Base-by-base conservation (phyloP, 37 sponge, comb jelly and placozoan genomes). In the Bolinopsis microptera region DNA sequence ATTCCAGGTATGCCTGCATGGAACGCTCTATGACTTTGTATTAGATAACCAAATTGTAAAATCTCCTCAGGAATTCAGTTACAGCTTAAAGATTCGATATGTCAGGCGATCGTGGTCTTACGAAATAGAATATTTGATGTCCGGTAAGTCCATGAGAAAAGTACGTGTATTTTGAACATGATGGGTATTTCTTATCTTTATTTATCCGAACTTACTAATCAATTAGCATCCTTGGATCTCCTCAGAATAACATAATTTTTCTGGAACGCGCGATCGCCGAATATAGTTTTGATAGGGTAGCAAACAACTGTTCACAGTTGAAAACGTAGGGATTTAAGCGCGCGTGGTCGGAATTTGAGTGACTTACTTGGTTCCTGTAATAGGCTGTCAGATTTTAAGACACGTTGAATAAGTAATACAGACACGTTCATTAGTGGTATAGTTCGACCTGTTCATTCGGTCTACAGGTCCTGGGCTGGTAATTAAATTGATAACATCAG, bases 51-150 rank as follows among this genome's bases (percentile, higher is more conserved):
- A n/a, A n/a, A n/a, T n/a, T n/a, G n/a, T n/a, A n/a, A n/a, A n/a
- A n/a, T n/a, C 31, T 72, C 18, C 75, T 86, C 90, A 86, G 90
- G 90, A 21, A 86, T 86, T 39, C 36, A 86, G 36, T 34, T 86
- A 39, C 90, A 86, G 61, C 26, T 86, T 0, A 86, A 86, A 30
- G 90, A 86, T 36, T 86, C 90, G 13, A 86, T 86, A 86, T 86
- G 90, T 39, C 90, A 86, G 30, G 90, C 90, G 16, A 38, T 86
- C 27, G 36, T 86, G 0, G 0, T 86, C n/a, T 38, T 86, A 27
- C 41, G 61, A 27, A 86, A 39, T 41, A 28, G 61, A 16, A 40
- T 86, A 18, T 86, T 86, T 39, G 90, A 86, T 18, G 61, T 38
- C 1, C 32, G 90, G 90, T 86, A 22, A 21, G 27, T 86, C 0